Evolutionary conservation across 2,888 invertebrate genomes (phyloP).

Genomic region (Hymenopus coronatus): DNA sequence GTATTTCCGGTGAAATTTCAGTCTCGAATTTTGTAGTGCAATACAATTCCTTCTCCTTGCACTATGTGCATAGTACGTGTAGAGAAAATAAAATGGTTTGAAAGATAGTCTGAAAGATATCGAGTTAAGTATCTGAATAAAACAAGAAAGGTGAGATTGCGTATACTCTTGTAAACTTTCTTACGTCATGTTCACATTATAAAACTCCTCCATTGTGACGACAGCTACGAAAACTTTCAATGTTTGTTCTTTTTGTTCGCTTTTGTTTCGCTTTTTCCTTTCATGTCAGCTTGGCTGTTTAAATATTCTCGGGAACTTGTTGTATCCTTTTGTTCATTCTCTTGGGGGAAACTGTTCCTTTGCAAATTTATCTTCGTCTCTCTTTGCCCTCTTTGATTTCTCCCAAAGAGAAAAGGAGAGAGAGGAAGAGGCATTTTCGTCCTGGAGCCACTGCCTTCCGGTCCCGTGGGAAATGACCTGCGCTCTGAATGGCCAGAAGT

Average conservation of each 20-base stretch:
- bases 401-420: neutral
- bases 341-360: neutral
- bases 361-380: neutral
- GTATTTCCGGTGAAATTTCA: too few species aligned
- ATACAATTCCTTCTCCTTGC: too few species aligned
- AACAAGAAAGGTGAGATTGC: neutral
- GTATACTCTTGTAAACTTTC: neutral
- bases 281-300: neutral
- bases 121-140: neutral
- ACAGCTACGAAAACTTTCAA: neutral
- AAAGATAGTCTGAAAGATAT: neutral
- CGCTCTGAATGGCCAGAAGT: neutral
- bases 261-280: neutral
- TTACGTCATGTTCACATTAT: neutral
- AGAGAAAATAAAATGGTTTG: neutral
- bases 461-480: neutral
- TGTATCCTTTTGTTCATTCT: neutral
- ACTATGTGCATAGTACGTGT: too few species aligned
- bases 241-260: neutral
- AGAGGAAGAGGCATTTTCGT: neutral
- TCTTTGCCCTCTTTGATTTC: neutral
- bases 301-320: neutral
- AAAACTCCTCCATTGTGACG: neutral
- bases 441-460: neutral
- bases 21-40: too few species aligned